Evolutionary conservation across 2,113 vertebrate species (phyloP), one percentile per base, ranked within the genome.

Genomic region (Chauna torquata): DNA sequence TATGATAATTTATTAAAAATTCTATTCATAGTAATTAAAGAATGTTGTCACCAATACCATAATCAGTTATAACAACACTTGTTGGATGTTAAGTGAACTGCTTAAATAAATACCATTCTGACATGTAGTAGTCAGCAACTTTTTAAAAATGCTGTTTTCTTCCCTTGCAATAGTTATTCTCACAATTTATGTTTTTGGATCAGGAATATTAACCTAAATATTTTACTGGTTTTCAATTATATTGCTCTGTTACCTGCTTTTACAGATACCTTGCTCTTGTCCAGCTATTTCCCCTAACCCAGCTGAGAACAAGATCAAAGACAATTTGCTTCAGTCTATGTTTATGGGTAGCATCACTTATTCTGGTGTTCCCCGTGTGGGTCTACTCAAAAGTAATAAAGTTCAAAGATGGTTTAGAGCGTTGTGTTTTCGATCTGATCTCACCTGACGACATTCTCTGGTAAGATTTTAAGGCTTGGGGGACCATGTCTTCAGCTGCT

Each of bases 341-440:
- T 40, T 97, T 98, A 49, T 97, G 97, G 97, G 92, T 90, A 25
- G 65, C 91, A 74, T 97, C 94, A 8, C 87, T 98, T 77, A 65
- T 97, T 92, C 95, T 98, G 80, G 95, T 97, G 3, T 74, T 97
- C 77, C 96, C 96, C 68, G 96, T 96, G 74, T 98, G 97, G 95
- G 38, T 96, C 68, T 97, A 98, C 88, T 97, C 96, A 10, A 98
- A 98, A 92, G 95, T 98, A 86, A 97, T 98, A 83, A 97, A 92
- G 80, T 98, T 98, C 94, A 96, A 97, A 91, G 97, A 97, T 2
- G 92, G 96, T 14, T 91, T 98, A 49, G 96, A 98, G 92, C 98
- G 98, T 91, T 98, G 97, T 57, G 92, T 95, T 91, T 98, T 98
- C 92, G 96, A 97, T 97, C 95, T 98, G 93, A 97, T 95, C 62